Evolutionary conservation across 2,113 vertebrate genomes (phyloP).

Genomic region (Daboia siamensis): DNA sequence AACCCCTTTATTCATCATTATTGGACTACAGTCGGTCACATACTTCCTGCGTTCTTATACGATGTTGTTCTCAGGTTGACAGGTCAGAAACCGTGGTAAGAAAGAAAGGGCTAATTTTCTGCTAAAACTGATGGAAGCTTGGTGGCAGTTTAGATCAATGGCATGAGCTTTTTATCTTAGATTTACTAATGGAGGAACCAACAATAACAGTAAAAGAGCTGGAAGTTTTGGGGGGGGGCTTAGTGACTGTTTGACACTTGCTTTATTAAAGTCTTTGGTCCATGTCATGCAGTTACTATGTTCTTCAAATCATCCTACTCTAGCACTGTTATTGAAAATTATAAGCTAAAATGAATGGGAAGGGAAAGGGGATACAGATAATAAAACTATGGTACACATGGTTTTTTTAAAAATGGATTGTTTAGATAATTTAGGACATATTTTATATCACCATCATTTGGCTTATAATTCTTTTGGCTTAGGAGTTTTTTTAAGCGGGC

Average conservation of each 20-base stretch:
- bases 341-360: slow-evolving; percentile 66
- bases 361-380: background rate
- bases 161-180: slow-evolving; percentile 63
- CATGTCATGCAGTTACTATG: slow-evolving; percentile 22
- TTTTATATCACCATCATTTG: slow-evolving; percentile 59
- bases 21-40: slow-evolving; percentile 76
- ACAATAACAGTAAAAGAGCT: slow-evolving; percentile 61
- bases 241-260: slow-evolving; percentile 35
- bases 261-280: background rate
- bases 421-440: slow-evolving; percentile 34
- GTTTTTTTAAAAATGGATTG: slow-evolving; percentile 33
- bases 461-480: slow-evolving; percentile 66
- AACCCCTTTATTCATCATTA: slow-evolving; percentile 79
- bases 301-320: slow-evolving; percentile 42
- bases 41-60: slow-evolving; percentile 79
- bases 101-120: slow-evolving; percentile 66
- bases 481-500: slow-evolving; percentile 41
- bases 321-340: slow-evolving; percentile 67
- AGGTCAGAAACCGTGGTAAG: slow-evolving; percentile 92
- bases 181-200: slow-evolving; percentile 59
- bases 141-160: slow-evolving; percentile 59
- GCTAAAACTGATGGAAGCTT: slow-evolving; percentile 67
- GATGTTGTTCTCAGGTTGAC: slow-evolving; percentile 84
- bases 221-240: slow-evolving; percentile 48
- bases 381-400: background rate